phyloP scores from a whole-genome alignment of 2,113 vertebrate species.

The Sylvietta virens region DNA sequence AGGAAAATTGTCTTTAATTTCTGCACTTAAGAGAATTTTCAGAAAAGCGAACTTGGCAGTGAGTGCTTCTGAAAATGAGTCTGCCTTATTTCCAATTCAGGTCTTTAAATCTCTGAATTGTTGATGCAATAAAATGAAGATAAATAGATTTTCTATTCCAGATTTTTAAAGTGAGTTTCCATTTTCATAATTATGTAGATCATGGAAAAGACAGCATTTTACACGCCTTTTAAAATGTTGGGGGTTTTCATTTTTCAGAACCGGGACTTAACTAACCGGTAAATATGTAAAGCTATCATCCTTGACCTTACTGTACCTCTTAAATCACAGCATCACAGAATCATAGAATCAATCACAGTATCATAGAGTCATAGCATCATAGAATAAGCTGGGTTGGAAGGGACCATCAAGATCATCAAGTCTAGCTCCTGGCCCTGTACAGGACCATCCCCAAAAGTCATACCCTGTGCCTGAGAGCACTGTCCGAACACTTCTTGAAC shows the following conservation, averaged over 20 bases:
- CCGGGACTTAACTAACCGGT: neutral
- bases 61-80: neutral
- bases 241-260: neutral
- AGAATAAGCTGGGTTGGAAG: neutral
- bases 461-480: neutral
- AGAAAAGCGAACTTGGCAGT: neutral
- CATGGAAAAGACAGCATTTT: neutral
- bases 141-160: neutral
- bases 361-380: neutral
- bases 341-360: neutral
- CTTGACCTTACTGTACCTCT: neutral
- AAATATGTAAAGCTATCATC: neutral
- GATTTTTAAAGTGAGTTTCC: neutral
- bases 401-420: fast-evolving
- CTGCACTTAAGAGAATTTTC: neutral
- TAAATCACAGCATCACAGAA: neutral
- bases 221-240: neutral
- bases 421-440: neutral
- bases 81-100: neutral
- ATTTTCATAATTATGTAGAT: neutral
- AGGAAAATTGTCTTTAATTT: neutral
- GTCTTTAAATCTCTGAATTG: neutral
- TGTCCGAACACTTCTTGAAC: neutral
- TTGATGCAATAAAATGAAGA: neutral
- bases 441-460: neutral